Evolutionary conservation across 2,888 invertebrate genomes (phyloP).

Genomic region (Apotomis capreana): DNA sequence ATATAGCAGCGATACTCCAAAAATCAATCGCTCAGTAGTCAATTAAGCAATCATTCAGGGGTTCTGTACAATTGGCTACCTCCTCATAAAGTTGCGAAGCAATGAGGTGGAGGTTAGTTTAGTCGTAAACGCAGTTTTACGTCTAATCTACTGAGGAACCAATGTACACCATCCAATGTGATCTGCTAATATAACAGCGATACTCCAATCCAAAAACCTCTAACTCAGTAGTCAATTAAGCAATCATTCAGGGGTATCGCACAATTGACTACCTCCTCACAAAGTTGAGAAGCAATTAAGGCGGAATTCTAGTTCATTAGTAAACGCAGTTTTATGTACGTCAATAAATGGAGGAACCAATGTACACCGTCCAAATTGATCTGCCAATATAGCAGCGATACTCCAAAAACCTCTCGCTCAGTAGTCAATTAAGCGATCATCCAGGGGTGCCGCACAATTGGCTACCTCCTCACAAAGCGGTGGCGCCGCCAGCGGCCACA

Average conservation of each 20-base stretch:
- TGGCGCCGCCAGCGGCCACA: conserved; percentile 61
- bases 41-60: conserved; percentile 82
- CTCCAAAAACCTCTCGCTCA: conserved; percentile 70
- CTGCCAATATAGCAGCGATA: conserved; percentile 46
- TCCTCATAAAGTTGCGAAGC: conserved; percentile 65
- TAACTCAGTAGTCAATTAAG: conserved; percentile 80
- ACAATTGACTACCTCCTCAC: conserved; percentile 81
- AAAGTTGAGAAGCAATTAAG: conserved; percentile 52
- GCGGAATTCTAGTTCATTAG: no score
- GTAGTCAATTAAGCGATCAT: conserved; percentile 82
- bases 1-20: conserved; percentile 53
- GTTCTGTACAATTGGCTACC: conserved; percentile 81
- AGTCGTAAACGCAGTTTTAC: no score
- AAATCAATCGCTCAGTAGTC: conserved; percentile 76
- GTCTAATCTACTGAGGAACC: not conserved
- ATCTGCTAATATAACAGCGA: conserved; percentile 45
- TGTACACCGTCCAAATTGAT: conserved; percentile 35
- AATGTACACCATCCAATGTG: conserved; percentile 37
- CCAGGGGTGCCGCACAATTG: conserved; percentile 81
- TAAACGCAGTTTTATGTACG: no score
- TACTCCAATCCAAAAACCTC: conserved; percentile 67
- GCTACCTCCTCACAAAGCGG: conserved; percentile 79
- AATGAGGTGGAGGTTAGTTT: no score
- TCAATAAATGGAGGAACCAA: conserved; percentile 2
- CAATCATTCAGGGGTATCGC: conserved; percentile 80